phyloP scores from a whole-genome alignment of 2,888 invertebrate genomes.

The Andrena chrysosceles region DNA sequence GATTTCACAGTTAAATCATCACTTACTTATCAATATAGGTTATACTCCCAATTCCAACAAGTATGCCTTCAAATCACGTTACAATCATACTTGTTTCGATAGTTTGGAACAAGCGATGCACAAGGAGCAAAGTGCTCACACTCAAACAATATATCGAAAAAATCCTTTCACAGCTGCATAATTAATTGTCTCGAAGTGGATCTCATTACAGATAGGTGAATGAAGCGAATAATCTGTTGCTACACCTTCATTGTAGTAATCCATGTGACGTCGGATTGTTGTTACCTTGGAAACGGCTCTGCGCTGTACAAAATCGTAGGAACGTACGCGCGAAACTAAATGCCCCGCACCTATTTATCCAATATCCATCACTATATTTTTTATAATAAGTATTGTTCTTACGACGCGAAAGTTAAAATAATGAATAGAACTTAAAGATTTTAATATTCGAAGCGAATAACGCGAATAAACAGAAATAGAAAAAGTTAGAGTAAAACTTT shows the following conservation, averaged over 20 bases:
- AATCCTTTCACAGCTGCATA: slow-evolving; percentile 26
- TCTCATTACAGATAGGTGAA: slow-evolving; percentile 38
- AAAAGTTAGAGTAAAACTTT: background rate
- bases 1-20: background rate
- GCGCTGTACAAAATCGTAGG: slow-evolving; percentile 40
- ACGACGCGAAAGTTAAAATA: background rate
- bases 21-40: slow-evolving; percentile 46
- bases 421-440: background rate
- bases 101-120: background rate
- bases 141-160: slow-evolving; percentile 26
- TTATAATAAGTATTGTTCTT: background rate
- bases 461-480: background rate
- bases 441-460: background rate
- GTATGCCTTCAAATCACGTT: background rate
- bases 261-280: slow-evolving; percentile 59
- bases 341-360: slow-evolving; percentile 5
- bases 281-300: slow-evolving; percentile 70
- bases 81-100: slow-evolving; percentile 4
- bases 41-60: slow-evolving; percentile 29
- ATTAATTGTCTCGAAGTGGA: slow-evolving; percentile 23
- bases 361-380: background rate
- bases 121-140: slow-evolving; percentile 34
- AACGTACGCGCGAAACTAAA: slow-evolving; percentile 21
- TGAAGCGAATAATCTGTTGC: slow-evolving; percentile 60
- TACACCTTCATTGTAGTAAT: slow-evolving; percentile 61